phyloP scores from a whole-genome alignment of 1,140 invertebrate species.

The Capitella teleta region DNA sequence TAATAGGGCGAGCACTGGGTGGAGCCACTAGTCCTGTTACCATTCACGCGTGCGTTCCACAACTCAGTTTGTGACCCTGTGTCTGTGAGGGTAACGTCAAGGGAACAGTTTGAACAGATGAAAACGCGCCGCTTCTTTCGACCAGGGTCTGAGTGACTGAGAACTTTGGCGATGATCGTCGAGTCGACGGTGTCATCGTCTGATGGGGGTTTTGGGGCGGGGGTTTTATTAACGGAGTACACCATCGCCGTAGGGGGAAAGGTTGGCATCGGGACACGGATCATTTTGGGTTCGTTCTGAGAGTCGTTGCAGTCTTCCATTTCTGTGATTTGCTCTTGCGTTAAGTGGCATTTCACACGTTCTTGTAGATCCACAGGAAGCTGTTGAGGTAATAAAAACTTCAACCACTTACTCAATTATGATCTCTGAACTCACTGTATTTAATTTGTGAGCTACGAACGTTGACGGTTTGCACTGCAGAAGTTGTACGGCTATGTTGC shows the following conservation, averaged over 20 bases:
- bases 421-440: constrained; percentile 60
- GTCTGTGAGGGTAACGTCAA: constrained; percentile 22
- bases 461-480: constrained; percentile 89
- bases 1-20: background rate
- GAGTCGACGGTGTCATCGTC: constrained; percentile 68
- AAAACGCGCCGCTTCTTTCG: constrained; percentile 23
- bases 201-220: constrained; percentile 15
- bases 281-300: constrained; percentile 52
- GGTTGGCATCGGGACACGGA: constrained; percentile 66
- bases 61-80: constrained; percentile 23
- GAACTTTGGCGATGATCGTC: constrained; percentile 81
- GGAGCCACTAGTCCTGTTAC: background rate
- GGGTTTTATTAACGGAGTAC: constrained; percentile 59
- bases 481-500: constrained; percentile 83
- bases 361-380: constrained; percentile 80
- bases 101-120: constrained; percentile 28
- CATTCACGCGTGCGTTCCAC: background rate
- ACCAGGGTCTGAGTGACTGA: constrained; percentile 56
- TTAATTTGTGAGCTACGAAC: constrained; percentile 83
- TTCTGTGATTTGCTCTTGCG: constrained; percentile 35
- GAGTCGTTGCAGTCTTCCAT: constrained; percentile 18
- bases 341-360: constrained; percentile 53
- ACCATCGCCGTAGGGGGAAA: constrained; percentile 82
- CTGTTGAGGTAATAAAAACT: constrained; percentile 51
- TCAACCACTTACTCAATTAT: background rate